These are phyloP conservation scores for Pygoscelis antarcticus DNA, from an alignment of 2,113 vertebrate species.

Conservation along the genomic window DNA sequence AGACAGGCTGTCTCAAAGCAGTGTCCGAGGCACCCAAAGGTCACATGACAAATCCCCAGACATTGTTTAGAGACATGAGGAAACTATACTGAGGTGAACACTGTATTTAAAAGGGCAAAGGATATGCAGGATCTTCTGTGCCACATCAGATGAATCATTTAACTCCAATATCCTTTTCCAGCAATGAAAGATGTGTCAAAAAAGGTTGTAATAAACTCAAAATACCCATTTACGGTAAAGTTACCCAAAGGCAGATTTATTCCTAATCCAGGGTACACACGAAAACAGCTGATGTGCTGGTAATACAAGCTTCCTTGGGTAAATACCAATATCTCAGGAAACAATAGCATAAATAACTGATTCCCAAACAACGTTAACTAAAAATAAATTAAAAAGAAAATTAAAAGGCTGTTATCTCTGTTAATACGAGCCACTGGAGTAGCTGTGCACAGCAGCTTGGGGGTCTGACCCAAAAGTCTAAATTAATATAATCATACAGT, in stretches of 20 bases:
- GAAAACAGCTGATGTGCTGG: background rate
- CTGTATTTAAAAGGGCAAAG: conserved; percentile 11
- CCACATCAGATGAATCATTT: background rate
- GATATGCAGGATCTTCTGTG: background rate
- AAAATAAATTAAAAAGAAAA: background rate
- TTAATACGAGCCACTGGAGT: background rate
- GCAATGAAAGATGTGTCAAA: background rate
- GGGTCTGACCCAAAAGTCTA: background rate
- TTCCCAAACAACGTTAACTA: background rate
- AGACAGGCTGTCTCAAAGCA: background rate
- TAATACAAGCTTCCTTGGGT: background rate
- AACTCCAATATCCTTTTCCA: background rate
- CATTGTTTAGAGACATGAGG: background rate
- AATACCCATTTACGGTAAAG: background rate
- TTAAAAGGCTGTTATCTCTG: background rate
- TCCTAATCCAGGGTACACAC: background rate
- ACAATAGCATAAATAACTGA: conserved; percentile 8
- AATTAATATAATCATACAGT: background rate
- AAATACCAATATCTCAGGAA: background rate
- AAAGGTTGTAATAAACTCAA: background rate
- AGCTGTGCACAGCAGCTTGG: background rate
- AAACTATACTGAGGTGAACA: background rate
- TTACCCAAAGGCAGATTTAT: background rate
- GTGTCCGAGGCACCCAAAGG: background rate
- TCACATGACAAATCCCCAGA: background rate